Evolutionary conservation across 2,888 invertebrate species (phyloP), one percentile per base, ranked within the genome.

Genomic region (Cephus pygmeus): DNA sequence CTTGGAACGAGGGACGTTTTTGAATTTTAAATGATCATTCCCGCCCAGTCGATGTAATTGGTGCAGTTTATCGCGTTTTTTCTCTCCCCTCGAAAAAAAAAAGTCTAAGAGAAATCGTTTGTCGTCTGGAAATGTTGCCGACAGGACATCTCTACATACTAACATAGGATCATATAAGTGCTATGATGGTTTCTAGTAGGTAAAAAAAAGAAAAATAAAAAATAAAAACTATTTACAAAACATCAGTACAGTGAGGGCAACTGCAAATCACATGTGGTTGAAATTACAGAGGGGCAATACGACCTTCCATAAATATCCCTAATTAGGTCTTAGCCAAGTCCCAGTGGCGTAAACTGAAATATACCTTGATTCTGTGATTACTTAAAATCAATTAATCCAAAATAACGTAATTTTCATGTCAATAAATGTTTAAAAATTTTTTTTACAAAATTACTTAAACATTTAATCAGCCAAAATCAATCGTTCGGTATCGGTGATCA

Each of bases 241-340:
- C 71, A 71, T 34, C 71, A 23, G 71, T 34, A 34, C 34, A 30
- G 30, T 0, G 9, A 30, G 34, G 30, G 33, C 34, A 74, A 74
- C 74, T 74, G 35, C 74, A 74, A 74, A 74, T 74, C 74, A 34
- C 74, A 74, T 30, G 74, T 74, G 74, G 74, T 36, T 35, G 11
- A 34, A 74, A 74, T 74, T 36, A 74, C n/a, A 4, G 36, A 30
- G 74, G 36, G 36, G n/a, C 31, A 31, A 15, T 71, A 31, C 71
- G 71, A 71, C 71, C 71, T 71, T 71, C 34, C 71, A 71, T 71
- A 71, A 71, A 71, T 71, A 71, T 71, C 34, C 71, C 71, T 30
- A 71, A 71, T 71, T 71, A 71, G 56, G 9, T 23, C 56, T 23
- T 56, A 56, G 56, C 23, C 23, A 56, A 56, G 56, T 56, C 23